These are phyloP conservation scores for Thyatira batis DNA, from an alignment of 2,888 invertebrate genomes.

Conservation along the genomic window DNA sequence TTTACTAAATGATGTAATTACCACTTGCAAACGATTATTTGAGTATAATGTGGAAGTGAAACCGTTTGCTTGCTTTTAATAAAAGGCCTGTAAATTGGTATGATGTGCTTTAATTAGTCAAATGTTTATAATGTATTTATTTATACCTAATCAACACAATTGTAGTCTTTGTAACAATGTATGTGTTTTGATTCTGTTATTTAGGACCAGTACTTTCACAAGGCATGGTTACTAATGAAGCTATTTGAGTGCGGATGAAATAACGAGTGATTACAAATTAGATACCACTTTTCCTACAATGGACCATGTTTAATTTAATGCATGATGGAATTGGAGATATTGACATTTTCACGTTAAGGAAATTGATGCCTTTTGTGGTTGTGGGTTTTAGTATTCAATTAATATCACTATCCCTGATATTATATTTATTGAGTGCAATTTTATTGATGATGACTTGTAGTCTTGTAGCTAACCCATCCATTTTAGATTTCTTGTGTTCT, in stretches of 20 bases:
- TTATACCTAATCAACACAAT: not conserved
- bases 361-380: not conserved
- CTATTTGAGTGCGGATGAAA: not conserved
- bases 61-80: not conserved
- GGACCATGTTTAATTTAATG: not conserved
- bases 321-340: not conserved
- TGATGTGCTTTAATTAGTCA: not conserved
- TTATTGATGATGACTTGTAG: not conserved
- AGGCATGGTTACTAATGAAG: not conserved
- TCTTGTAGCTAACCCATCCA: not conserved
- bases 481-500: conserved; percentile 15
- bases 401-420: not conserved
- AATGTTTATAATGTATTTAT: too few species aligned
- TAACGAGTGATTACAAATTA: not conserved
- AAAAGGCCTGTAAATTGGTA: not conserved
- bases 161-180: not conserved
- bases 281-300: not conserved
- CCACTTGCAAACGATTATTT: too few species aligned
- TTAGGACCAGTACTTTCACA: not conserved
- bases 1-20: not conserved
- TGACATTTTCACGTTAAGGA: not conserved
- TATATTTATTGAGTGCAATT: not conserved
- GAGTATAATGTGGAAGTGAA: not conserved
- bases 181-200: conserved; percentile 6
- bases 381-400: not conserved